Conservation (phyloP, 2,888 invertebrate species). For the Lepidonotus clava region DNA sequence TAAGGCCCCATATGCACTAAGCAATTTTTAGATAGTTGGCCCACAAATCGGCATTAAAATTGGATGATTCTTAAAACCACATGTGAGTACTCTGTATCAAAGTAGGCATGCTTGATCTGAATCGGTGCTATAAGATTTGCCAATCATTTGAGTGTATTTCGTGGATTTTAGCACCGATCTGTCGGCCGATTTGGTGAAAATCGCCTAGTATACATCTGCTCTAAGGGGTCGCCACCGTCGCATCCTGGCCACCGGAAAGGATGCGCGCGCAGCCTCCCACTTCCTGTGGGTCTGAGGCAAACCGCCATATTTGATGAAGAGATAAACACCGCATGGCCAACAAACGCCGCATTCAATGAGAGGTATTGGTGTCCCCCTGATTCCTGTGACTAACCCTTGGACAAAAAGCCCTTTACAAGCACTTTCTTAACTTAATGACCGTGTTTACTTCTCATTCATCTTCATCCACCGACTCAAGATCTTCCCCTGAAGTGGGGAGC, state of each 20-base stretch:
- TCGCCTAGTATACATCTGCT: too few species aligned
- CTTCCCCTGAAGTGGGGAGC: too few species aligned
- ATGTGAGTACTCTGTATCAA: too few species aligned
- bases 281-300: not conserved
- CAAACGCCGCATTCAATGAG: not conserved
- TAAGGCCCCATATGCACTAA: too few species aligned
- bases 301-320: not conserved
- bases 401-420: not conserved
- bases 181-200: too few species aligned
- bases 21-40: too few species aligned
- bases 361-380: not conserved
- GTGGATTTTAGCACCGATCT: too few species aligned
- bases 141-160: too few species aligned
- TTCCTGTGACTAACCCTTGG: not conserved
- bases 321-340: not conserved
- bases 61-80: too few species aligned
- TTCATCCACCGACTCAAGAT: not conserved
- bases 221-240: not conserved
- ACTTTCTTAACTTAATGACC: not conserved
- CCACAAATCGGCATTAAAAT: too few species aligned
- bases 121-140: too few species aligned
- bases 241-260: slow-evolving; percentile 2
- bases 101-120: too few species aligned
- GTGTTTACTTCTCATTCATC: not conserved
- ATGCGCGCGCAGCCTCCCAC: slow-evolving; percentile 8